Evolutionary conservation across 2,113 vertebrate genomes (phyloP).

Genomic region (Grammomys surdaster): DNA sequence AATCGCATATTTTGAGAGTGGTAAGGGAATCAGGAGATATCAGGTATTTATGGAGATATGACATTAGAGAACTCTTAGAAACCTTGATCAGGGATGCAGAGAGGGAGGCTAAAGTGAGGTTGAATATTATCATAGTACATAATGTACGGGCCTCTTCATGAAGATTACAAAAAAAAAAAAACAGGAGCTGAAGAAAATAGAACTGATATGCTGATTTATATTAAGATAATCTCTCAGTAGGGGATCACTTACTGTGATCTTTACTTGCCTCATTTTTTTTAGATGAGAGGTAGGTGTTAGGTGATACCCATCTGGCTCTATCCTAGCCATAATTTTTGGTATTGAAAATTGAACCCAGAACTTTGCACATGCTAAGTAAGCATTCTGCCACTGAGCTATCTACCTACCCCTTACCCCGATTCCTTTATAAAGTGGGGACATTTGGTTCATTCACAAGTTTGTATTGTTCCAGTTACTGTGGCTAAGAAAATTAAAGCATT

Average conservation of each 20-base stretch:
- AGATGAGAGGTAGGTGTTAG: constrained; percentile 16
- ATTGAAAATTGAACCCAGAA: background rate
- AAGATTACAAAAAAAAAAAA: constrained; percentile 21
- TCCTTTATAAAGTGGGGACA: constrained; percentile 36
- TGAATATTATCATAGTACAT: constrained; percentile 41
- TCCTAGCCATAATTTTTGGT: background rate
- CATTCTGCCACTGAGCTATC: background rate
- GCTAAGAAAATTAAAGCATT: constrained; percentile 58
- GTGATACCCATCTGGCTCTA: constrained; percentile 14
- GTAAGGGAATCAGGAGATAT: background rate
- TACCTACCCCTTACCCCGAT: background rate
- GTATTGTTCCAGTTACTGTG: constrained; percentile 39
- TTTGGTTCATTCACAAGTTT: constrained; percentile 58
- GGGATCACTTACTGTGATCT: constrained; percentile 39
- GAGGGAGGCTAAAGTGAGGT: constrained; percentile 19
- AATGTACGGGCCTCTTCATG: constrained; percentile 3
- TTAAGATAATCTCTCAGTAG: constrained; percentile 46
- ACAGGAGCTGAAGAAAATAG: constrained; percentile 33
- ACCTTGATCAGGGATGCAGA: constrained; percentile 41
- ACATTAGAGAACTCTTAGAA: constrained; percentile 17
- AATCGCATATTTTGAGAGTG: background rate
- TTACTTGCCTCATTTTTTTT: constrained; percentile 32
- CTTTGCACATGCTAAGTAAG: background rate
- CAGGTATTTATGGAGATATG: constrained; percentile 39
- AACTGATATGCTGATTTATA: constrained; percentile 32